Conservation (phyloP, 1,140 invertebrate genomes). For the Aphelenchoides fujianensis region DNA sequence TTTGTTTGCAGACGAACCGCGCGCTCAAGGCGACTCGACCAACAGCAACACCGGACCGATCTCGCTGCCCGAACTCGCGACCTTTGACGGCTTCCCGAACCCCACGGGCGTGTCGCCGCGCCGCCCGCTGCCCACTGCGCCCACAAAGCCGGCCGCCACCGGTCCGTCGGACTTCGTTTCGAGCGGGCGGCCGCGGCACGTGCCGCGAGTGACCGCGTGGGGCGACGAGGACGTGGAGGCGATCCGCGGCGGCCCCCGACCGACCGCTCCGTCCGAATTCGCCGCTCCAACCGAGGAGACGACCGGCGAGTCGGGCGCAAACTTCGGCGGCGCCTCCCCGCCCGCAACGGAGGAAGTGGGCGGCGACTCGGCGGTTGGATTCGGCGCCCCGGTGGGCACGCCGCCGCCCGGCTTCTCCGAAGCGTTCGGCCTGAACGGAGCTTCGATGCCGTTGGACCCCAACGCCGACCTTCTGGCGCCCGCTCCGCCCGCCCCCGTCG, state of each 20-base stretch:
- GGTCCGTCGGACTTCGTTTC: not conserved
- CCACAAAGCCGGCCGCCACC: not conserved
- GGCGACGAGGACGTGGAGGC: constrained; percentile 11
- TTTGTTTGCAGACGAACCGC: constrained; percentile 25
- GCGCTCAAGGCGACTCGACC: constrained; percentile 20
- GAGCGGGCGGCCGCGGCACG: constrained; percentile 11
- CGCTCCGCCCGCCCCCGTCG: constrained; percentile 3
- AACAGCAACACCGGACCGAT: constrained; percentile 25
- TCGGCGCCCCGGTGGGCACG: constrained; percentile 31
- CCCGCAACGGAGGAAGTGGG: constrained; percentile 13
- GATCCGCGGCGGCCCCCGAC: not conserved
- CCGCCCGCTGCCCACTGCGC: constrained; percentile 13
- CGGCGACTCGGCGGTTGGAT: not conserved
- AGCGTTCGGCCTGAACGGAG: constrained; percentile 46
- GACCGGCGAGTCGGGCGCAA: constrained; percentile 1
- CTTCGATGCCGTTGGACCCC: constrained; percentile 22
- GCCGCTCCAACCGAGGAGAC: constrained; percentile 14
- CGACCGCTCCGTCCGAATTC: not conserved
- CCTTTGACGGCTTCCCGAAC: constrained; percentile 13
- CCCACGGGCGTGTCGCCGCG: constrained; percentile 17
- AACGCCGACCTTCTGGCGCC: constrained; percentile 14
- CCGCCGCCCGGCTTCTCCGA: constrained; percentile 45
- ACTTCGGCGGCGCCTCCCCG: not conserved
- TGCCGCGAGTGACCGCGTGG: constrained; percentile 8
- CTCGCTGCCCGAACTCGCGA: constrained; percentile 26